Conservation (phyloP, 2,888 invertebrate species). For the Ceratothoa steindachneri region DNA sequence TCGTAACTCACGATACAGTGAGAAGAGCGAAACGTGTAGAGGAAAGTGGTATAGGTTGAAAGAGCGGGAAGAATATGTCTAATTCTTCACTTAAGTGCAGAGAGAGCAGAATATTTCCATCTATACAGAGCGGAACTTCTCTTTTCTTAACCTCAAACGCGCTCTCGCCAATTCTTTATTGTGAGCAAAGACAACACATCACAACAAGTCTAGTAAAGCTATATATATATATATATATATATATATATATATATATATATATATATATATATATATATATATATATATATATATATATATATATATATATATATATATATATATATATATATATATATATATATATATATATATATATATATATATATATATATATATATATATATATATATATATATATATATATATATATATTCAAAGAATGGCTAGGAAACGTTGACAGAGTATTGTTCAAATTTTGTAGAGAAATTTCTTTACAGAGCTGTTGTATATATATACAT, state of each 20-base stretch:
- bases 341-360: not conserved
- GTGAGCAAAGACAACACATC: conserved; percentile 5
- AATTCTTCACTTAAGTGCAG: too few relatives aligned
- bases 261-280: conserved; percentile 1
- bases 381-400: not conserved
- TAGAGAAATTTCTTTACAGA: not conserved
- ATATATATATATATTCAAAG: conserved; percentile 6
- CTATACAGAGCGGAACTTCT: too few relatives aligned
- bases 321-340: conserved; percentile 1
- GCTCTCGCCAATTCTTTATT: not conserved
- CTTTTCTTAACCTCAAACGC: not conserved
- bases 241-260: not conserved
- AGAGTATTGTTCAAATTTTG: not conserved
- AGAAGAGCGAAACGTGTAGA: too few relatives aligned
- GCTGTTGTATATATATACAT: not conserved
- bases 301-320: not conserved
- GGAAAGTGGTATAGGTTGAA: too few relatives aligned
- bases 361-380: conserved; percentile 1
- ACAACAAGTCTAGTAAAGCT: conserved; percentile 11
- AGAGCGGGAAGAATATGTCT: too few relatives aligned
- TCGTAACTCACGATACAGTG: too few relatives aligned
- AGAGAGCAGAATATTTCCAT: too few relatives aligned
- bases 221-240: not conserved
- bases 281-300: not conserved
- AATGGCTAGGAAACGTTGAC: conserved; percentile 2